These are phyloP conservation scores for Pelobates fuscus DNA, from an alignment of 2,113 vertebrate species.

Conservation along the genomic window DNA sequence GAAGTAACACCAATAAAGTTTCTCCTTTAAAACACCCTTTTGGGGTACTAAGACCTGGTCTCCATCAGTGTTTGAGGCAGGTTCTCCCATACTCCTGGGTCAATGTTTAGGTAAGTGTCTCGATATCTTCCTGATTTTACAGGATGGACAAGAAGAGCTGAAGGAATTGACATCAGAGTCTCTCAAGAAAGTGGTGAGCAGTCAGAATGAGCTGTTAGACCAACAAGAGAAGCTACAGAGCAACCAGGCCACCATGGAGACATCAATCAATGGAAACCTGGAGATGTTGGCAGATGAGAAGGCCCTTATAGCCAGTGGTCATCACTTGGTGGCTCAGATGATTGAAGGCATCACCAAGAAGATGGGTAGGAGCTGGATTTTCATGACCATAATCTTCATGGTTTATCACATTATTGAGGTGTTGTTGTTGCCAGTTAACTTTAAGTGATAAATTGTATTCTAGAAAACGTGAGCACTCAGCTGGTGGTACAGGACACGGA, in stretches of 20 bases:
- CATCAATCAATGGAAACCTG: slow-evolving; percentile 64
- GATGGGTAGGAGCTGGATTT: slow-evolving; percentile 65
- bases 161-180: slow-evolving; percentile 64
- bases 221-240: slow-evolving; percentile 70
- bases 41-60: no score
- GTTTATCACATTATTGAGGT: no score
- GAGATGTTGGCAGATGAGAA: slow-evolving; percentile 67
- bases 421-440: neutral
- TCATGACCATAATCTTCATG: no score
- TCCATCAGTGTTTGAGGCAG: no score
- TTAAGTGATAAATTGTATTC: neutral
- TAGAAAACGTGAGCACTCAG: slow-evolving; percentile 70
- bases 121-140: neutral
- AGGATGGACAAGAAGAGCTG: slow-evolving; percentile 76
- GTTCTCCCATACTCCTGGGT: no score
- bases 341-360: slow-evolving; percentile 66
- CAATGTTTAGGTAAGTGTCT: no score
- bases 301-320: slow-evolving; percentile 66
- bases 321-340: slow-evolving; percentile 67
- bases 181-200: slow-evolving; percentile 66
- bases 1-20: no score
- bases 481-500: slow-evolving; percentile 64
- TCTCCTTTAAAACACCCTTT: no score
- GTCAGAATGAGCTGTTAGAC: slow-evolving; percentile 67
- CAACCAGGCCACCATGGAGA: slow-evolving; percentile 69